Conservation (phyloP, 2,888 invertebrate genomes). For the Tetranychus truncatus region DNA sequence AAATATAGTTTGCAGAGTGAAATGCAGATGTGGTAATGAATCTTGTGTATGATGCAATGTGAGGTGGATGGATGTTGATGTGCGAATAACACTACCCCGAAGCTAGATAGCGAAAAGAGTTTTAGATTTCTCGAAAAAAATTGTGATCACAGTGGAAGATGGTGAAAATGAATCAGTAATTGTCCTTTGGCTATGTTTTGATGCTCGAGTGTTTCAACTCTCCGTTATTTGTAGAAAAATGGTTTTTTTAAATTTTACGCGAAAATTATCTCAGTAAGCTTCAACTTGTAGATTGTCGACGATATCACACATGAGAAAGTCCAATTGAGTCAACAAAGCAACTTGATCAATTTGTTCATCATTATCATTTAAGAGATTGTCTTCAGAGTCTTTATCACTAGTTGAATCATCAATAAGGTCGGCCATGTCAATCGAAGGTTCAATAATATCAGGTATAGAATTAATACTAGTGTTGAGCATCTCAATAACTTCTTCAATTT, state of each 20-base stretch:
- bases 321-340: conserved; percentile 31
- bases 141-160: not conserved
- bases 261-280: not conserved
- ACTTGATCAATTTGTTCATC: conserved; percentile 39
- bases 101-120: not conserved
- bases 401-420: conserved; percentile 1
- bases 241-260: not conserved
- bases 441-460: conserved; percentile 50
- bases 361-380: not conserved
- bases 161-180: not conserved
- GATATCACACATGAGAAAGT: conserved; percentile 82
- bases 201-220: not conserved
- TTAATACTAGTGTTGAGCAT: conserved; percentile 67
- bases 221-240: not conserved
- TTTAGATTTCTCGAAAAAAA: not conserved
- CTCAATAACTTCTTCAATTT: conserved; percentile 61
- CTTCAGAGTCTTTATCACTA: not conserved
- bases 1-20: not conserved
- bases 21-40: not conserved
- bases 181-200: not conserved
- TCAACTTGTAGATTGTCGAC: conserved; percentile 41
- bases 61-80: not conserved
- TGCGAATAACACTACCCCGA: not conserved
- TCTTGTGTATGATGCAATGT: not conserved
- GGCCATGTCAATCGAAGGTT: not conserved